Conservation (phyloP, 2,888 invertebrate genomes). For the Deroplatys truncata region DNA sequence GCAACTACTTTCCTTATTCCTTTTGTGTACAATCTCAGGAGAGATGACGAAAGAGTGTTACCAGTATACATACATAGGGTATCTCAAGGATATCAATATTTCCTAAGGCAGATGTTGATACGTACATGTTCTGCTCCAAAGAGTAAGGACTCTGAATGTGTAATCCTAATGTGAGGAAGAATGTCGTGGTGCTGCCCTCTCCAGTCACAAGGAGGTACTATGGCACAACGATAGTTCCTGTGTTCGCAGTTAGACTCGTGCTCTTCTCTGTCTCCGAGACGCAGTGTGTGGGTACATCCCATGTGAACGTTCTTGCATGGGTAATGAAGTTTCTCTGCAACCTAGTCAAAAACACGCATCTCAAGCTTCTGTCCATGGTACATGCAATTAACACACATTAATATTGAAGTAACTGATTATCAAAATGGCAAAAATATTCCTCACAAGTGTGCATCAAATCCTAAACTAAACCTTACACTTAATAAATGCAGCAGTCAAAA, state of each 20-base stretch:
- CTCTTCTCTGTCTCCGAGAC: conserved; percentile 45
- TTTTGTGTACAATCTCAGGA: no score
- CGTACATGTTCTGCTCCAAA: conserved; percentile 17
- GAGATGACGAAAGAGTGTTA: no score
- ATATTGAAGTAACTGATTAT: background rate
- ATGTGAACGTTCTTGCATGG: conserved; percentile 48
- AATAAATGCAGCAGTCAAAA: no score
- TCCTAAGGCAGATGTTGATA: background rate
- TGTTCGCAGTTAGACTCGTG: conserved; percentile 50
- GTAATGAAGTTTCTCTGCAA: conserved; percentile 52
- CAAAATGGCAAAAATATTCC: background rate
- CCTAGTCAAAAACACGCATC: conserved; percentile 37
- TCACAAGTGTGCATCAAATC: background rate
- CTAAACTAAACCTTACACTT: background rate
- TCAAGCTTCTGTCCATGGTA: background rate
- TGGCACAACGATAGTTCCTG: conserved; percentile 50
- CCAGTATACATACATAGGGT: no score
- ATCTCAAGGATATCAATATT: no score
- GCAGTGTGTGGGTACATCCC: conserved; percentile 49
- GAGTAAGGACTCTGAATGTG: conserved; percentile 12
- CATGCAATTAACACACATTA: background rate
- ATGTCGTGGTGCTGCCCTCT: conserved; percentile 17
- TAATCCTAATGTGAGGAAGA: conserved; percentile 5
- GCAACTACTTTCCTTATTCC: no score
- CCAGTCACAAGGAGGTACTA: conserved; percentile 41